Evolutionary conservation across 2,113 vertebrate species (phyloP), one percentile per base, ranked within the genome.

Genomic region (Tetrax tetrax): DNA sequence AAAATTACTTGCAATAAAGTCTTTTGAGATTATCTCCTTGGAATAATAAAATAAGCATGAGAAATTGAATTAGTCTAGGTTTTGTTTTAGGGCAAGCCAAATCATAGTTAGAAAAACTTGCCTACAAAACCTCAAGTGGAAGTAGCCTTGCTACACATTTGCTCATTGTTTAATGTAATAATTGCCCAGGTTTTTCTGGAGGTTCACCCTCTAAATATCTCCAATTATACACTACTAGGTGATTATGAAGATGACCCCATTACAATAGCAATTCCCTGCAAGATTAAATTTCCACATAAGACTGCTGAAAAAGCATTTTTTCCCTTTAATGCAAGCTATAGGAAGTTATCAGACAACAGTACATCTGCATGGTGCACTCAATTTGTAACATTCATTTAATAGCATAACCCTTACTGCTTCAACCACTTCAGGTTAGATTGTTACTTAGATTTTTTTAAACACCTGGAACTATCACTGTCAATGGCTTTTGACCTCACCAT

Each of bases 161-260:
- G 20, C 4, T 18, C 4, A 7, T 8, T 45, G 22, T 83, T 41
- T 6, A 35, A 5, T 14, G 3, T 21, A 51, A 13, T 31, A 7
- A 33, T 25, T 59, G 9, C 25, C 12, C 14, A 70, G 60, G 47
- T 25, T 48, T 71, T 82, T 57, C 35, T 27, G 31, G 23, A 5
- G 9, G 0, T 38, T 14, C 28, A 5, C 2, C 5, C 3, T 15
- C 16, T 15, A 3, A 2, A 0, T 6, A 3, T 19, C 29, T 72
- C 78, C 18, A 4, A 15, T 48, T 47, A 21, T 18, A 18, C 7
- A 31, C 29, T 47, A 41, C 6, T 11, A 61, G 12, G 24, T 29
- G 31, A 35, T 31, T 27, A 23, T 7, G 4, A 59, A 19, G 29
- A 38, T 7, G 5, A 16, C 1, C 10, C 10, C 21, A 1, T 11